A percentile compares a stretch with the other conserved stretches of the same genome.
Conservation (phyloP, 1,140 invertebrate species). For the Hypsibius dujardini region DNA sequence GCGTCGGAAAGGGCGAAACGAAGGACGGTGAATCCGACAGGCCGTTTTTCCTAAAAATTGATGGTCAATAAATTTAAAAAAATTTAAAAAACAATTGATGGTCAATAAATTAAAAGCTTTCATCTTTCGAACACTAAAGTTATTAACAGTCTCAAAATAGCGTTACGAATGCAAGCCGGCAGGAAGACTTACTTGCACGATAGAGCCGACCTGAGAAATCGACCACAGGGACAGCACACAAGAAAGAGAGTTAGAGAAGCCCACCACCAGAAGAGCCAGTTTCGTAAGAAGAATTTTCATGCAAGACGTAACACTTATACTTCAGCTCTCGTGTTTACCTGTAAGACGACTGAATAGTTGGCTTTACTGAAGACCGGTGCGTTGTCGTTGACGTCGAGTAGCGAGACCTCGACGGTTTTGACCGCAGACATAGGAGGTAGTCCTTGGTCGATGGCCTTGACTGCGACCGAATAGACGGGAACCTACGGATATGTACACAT, state of each 20-base stretch:
- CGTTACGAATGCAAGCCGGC: too few species aligned
- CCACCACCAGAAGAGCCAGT: conserved; percentile 34
- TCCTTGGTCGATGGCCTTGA: conserved; percentile 69
- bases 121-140: too few species aligned
- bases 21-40: conserved; percentile 56
- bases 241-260: conserved; percentile 58
- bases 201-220: too few species aligned
- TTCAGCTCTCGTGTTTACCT: conserved; percentile 39
- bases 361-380: conserved; percentile 59
- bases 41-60: conserved; percentile 53
- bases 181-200: too few species aligned
- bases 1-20: conserved; percentile 66
- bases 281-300: too few species aligned
- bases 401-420: conserved; percentile 65
- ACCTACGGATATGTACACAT: conserved; percentile 23
- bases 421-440: conserved; percentile 64
- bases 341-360: conserved; percentile 55
- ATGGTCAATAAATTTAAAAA: conserved; percentile 19
- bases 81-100: conserved; percentile 1
- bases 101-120: too few species aligned
- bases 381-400: conserved; percentile 77
- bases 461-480: conserved; percentile 46
- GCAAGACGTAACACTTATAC: too few species aligned
- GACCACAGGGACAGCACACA: conserved; percentile 49
- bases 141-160: too few species aligned